Evolutionary conservation across 1,140 invertebrate species (phyloP).

Genomic region (Alviniconcha marisindica): DNA sequence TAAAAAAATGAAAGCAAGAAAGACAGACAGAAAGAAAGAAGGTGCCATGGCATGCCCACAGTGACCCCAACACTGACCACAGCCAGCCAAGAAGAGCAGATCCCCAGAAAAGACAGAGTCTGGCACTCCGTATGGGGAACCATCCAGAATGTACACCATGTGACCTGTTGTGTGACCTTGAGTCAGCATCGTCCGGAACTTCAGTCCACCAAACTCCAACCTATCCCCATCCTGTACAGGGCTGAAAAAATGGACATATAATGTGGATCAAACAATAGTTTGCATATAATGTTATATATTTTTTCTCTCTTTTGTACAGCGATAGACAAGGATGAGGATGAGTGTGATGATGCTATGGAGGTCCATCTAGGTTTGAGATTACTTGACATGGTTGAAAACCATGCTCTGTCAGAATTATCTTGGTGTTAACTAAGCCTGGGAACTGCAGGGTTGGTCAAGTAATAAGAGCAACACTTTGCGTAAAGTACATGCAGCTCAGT

Average conservation of each 20-base stretch:
- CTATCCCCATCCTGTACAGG: conserved; percentile 57
- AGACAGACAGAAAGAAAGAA: neutral
- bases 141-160: conserved; percentile 66
- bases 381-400: too few relatives aligned
- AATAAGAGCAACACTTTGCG: too few relatives aligned
- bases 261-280: too few relatives aligned
- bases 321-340: too few relatives aligned
- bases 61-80: conserved; percentile 56
- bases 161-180: conserved; percentile 72
- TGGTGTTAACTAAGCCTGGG: too few relatives aligned
- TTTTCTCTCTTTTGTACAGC: too few relatives aligned
- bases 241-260: conserved; percentile 55
- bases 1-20: neutral
- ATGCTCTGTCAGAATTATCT: too few relatives aligned
- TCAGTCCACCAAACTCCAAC: conserved; percentile 62
- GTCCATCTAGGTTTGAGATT: too few relatives aligned
- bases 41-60: neutral
- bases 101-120: conserved; percentile 69
- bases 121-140: conserved; percentile 55
- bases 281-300: too few relatives aligned
- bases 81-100: conserved; percentile 66
- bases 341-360: too few relatives aligned
- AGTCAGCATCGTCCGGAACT: conserved; percentile 61
- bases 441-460: too few relatives aligned
- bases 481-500: too few relatives aligned